phyloP scores from a whole-genome alignment of 2,113 vertebrate species.

The Balaeniceps rex region DNA sequence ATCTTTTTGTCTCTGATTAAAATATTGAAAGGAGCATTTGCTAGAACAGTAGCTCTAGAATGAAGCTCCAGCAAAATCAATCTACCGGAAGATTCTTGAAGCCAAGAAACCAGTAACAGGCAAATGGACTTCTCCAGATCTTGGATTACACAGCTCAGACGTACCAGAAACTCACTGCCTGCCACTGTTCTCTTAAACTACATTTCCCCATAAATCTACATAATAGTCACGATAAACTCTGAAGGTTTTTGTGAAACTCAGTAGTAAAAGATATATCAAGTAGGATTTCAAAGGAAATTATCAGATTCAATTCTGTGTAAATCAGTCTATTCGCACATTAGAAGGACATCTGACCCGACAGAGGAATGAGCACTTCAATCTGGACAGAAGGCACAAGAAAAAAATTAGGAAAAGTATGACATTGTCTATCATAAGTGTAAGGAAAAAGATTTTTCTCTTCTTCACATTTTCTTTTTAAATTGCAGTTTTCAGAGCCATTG shows the following conservation, averaged over 20 bases:
- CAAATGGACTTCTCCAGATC: not conserved
- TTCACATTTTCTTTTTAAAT: not conserved
- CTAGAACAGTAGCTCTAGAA: not conserved
- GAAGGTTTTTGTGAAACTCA: not conserved
- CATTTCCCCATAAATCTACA: not conserved
- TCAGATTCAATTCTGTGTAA: not conserved
- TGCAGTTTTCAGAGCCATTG: not conserved
- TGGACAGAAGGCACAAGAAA: not conserved
- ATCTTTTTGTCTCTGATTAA: not conserved
- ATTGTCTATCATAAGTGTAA: not conserved
- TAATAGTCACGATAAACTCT: not conserved
- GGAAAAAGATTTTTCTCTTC: not conserved
- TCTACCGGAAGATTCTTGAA: not conserved
- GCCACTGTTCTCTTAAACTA: not conserved
- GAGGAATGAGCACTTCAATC: not conserved
- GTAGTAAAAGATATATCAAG: not conserved
- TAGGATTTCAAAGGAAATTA: not conserved
- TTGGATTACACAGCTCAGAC: not conserved
- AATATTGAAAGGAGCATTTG: not conserved
- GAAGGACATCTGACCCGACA: not conserved
- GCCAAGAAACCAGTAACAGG: not conserved
- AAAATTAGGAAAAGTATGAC: not conserved
- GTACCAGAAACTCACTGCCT: not conserved
- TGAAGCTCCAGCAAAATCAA: not conserved
- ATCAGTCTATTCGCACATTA: not conserved